Evolutionary conservation across 2,888 invertebrate species (phyloP), one percentile per base, ranked within the genome.

Genomic region (Diaphora mendica): DNA sequence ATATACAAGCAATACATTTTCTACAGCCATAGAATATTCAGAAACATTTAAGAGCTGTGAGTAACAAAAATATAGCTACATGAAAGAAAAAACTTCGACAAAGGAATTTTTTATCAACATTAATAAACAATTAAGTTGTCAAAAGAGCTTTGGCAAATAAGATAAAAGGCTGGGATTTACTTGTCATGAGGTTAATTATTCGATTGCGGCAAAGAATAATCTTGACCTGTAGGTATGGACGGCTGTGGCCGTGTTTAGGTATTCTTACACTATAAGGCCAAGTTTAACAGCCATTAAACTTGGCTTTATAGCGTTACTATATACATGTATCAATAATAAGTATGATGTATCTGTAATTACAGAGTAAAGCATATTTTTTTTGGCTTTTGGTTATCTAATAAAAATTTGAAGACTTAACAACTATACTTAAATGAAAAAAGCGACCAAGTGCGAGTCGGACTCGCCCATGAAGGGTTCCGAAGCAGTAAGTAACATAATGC

Each of bases 1-100:
- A 17, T 35, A 66, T n/a, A 5, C 17, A 20, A 55, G n/a, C 20
- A 42, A 20, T 89, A 87, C 90, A 85, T 82, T 88, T 90, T 11
- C 23, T n/a, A 39, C 9, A 23, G 4, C 2, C 5, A 42, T 11
- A 13, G 15, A 20, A 11, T 42, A 44, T 20, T 44, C 11, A 30
- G 20, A n/a, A 30, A 30, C 9, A 30, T 26, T 30, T 17, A 67
- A 23, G 39, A n/a, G 26, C n/a, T 5, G 26, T 35, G 8, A 65
- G n/a, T 15, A 59, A n/a, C 23, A 55, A 11, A 39, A 39, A 30
- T n/a, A 62, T 30, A 30, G 17, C 30, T 7, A 17, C 8, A 17
- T 62, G 17, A 62, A 62, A 30, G 15, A 17, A 17, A 30, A 62
- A 62, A 30, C 15, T 13, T 7, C 7, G 17, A 17, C 30, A 17